A percentile compares a stretch with the other conserved stretches of the same genome.
phyloP scores from a whole-genome alignment of 2,888 invertebrate genomes.

The Thyatira batis region DNA sequence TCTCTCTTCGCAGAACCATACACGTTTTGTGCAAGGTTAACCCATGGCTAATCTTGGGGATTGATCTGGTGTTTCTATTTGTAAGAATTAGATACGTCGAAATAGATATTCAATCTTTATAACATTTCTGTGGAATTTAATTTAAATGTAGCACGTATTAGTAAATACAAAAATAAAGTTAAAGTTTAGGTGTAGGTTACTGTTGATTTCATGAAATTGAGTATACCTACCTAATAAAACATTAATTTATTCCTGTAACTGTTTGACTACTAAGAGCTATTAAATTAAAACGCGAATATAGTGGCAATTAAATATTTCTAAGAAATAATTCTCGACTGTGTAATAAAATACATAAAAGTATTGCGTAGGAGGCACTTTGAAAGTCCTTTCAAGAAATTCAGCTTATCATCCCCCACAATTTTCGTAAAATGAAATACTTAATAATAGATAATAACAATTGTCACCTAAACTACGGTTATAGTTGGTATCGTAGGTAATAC shows the following conservation, averaged over 20 bases:
- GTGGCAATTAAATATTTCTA: not conserved
- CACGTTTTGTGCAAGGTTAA: constrained; percentile 21
- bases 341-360: not conserved
- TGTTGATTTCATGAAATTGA: no score
- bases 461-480: constrained; percentile 2
- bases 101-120: not conserved
- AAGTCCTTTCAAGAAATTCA: not conserved
- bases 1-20: constrained; percentile 17
- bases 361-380: not conserved
- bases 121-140: not conserved
- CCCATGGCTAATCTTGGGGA: constrained; percentile 15
- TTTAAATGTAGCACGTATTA: not conserved
- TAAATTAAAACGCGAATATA: no score
- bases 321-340: not conserved
- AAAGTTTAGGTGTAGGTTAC: no score
- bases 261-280: no score
- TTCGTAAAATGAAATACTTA: not conserved
- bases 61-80: constrained; percentile 11
- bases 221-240: no score
- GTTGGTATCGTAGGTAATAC: constrained; percentile 12
- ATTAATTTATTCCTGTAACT: no score
- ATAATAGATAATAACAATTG: constrained; percentile 2
- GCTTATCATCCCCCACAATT: constrained; percentile 1
- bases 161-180: not conserved
- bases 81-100: not conserved